Percentiles rank a stretch among this genome's conserved stretches.
Conservation (phyloP, 2,113 vertebrate species). For the Plecturocebus donacophilus region DNA sequence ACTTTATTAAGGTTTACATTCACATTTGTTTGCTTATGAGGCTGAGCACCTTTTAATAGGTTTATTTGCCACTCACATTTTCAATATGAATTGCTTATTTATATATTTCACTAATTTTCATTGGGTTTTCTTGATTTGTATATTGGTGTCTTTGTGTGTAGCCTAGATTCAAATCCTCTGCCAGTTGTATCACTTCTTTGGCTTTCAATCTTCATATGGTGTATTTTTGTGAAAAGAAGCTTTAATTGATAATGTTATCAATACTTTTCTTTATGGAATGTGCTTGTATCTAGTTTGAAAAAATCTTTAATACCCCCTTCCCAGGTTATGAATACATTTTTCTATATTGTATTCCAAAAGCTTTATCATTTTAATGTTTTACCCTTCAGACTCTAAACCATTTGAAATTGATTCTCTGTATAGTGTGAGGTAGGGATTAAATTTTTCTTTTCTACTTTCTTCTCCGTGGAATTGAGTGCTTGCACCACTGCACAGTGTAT, state of each 20-base stretch:
- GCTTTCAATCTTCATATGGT: not conserved
- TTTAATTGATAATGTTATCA: not conserved
- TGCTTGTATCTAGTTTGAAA: not conserved
- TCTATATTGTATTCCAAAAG: not conserved
- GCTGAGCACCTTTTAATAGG: not conserved
- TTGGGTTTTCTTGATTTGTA: not conserved
- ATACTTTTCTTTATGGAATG: not conserved
- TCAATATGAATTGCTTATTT: not conserved
- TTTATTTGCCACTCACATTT: not conserved
- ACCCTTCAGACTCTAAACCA: not conserved
- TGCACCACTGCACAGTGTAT: not conserved
- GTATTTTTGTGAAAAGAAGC: slow-evolving; percentile 26
- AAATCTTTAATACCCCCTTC: not conserved
- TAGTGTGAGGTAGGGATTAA: not conserved
- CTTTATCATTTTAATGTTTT: not conserved
- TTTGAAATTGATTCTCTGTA: not conserved
- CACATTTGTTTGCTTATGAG: not conserved
- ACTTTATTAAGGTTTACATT: not conserved
- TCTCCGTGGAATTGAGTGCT: not conserved
- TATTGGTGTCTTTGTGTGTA: not conserved
- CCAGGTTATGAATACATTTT: slow-evolving; percentile 5
- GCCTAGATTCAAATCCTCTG: not conserved
- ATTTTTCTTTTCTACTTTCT: not conserved
- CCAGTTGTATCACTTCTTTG: not conserved
- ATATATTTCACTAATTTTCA: not conserved